Percentiles rank a stretch among this genome's conserved stretches.
Evolutionary conservation across 1,140 invertebrate species (phyloP).

Genomic region (Acromyrmex echinatior): DNA sequence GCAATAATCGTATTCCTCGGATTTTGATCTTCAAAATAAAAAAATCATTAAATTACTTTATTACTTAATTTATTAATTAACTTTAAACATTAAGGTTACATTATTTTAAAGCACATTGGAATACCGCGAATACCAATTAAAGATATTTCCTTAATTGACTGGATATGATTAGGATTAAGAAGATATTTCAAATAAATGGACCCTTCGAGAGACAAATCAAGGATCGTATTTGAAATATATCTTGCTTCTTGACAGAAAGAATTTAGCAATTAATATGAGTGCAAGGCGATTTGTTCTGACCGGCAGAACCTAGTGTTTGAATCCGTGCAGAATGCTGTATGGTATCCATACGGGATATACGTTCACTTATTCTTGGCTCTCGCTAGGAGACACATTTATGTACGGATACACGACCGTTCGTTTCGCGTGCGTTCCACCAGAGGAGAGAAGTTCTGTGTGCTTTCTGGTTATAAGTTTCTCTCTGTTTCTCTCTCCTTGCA

Average conservation of each 20-base stretch:
- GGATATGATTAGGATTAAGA: not conserved
- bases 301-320: conserved; percentile 24
- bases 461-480: conserved; percentile 32
- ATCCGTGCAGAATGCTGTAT: not conserved
- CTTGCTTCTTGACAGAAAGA: not conserved
- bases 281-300: not conserved
- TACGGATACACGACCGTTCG: conserved; percentile 32
- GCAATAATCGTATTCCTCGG: too few species aligned
- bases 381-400: conserved; percentile 44
- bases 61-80: too few species aligned
- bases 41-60: too few species aligned
- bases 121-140: too few species aligned
- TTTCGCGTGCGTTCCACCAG: conserved; percentile 14
- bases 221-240: not conserved
- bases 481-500: not conserved
- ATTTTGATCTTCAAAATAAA: too few species aligned
- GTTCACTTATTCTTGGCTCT: conserved; percentile 52
- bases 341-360: not conserved
- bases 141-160: too few species aligned
- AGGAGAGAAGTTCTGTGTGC: conserved; percentile 18
- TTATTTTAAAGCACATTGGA: too few species aligned
- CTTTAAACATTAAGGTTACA: too few species aligned
- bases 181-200: not conserved
- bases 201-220: not conserved
- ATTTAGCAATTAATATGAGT: conserved; percentile 5